These are phyloP conservation scores for Ptycholaimellus sp. DNA, from an alignment of 2,888 invertebrate species.

Conservation along the genomic window DNA sequence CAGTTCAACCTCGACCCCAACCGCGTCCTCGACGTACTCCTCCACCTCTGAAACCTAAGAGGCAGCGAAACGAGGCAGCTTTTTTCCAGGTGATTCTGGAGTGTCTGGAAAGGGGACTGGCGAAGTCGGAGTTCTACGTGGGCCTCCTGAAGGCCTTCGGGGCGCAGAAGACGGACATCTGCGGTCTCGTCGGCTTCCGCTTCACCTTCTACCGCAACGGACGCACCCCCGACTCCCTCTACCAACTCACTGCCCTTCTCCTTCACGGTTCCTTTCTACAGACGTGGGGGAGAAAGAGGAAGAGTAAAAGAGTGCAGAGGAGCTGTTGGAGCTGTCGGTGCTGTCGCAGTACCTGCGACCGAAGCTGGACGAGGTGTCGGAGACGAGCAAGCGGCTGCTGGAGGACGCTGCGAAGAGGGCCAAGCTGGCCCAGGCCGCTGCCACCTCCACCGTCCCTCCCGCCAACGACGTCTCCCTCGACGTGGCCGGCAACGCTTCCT, in stretches of 20 bases:
- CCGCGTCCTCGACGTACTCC: constrained; percentile 70
- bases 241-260: too few relatives aligned
- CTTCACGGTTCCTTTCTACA: too few relatives aligned
- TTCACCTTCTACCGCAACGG: constrained; percentile 41
- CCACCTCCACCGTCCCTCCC: constrained; percentile 37
- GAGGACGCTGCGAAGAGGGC: constrained; percentile 38
- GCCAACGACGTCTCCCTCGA: constrained; percentile 12
- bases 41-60: too few relatives aligned
- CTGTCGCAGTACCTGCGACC: constrained; percentile 54
- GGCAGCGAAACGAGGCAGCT: too few relatives aligned
- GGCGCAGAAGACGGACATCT: constrained; percentile 60
- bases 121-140: constrained; percentile 15
- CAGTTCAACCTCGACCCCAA: constrained; percentile 98
- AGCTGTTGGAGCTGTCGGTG: too few relatives aligned
- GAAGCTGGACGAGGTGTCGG: constrained; percentile 52
- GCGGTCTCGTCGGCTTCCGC: constrained; percentile 83
- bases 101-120: constrained; percentile 53
- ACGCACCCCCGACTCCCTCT: too few relatives aligned
- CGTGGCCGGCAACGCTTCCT: constrained; percentile 7
- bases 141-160: constrained; percentile 55
- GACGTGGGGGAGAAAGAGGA: too few relatives aligned
- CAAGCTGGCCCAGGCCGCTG: constrained; percentile 54
- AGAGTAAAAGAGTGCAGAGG: too few relatives aligned
- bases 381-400: constrained; percentile 56
- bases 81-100: constrained; percentile 86